phyloP scores from a whole-genome alignment of 23 tunicate species.

The Oikopleura albicans region DNA sequence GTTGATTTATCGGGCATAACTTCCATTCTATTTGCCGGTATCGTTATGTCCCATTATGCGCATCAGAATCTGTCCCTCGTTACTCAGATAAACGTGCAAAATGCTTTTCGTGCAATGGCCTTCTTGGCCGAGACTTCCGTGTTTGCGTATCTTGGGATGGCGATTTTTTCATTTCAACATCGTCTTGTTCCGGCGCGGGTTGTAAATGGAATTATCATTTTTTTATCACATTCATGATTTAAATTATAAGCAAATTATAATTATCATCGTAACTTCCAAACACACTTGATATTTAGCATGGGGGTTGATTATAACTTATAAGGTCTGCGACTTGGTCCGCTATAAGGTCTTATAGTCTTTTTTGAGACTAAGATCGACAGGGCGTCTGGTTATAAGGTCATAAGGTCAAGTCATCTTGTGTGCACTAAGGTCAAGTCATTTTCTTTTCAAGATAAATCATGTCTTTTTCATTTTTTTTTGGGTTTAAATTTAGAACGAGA shows the following conservation, averaged over 20 bases:
- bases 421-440: no score
- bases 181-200: conserved; percentile 87
- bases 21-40: conserved; percentile 80
- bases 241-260: background rate
- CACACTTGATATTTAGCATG: background rate
- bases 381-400: no score
- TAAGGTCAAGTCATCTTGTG: no score
- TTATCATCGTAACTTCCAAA: background rate
- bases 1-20: conserved; percentile 39
- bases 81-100: conserved; percentile 93
- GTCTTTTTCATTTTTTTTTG: no score
- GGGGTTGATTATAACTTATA: no score
- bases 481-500: no score
- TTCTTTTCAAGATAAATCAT: no score
- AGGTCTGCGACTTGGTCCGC: no score
- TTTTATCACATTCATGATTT: background rate
- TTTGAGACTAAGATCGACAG: no score
- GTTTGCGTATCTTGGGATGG: conserved; percentile 89
- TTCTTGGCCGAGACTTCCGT: conserved; percentile 88
- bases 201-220: conserved; percentile 28
- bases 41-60: conserved; percentile 97
- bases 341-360: no score
- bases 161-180: conserved; percentile 74
- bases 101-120: conserved; percentile 60
- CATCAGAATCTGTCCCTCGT: conserved; percentile 84